These are phyloP conservation scores for Myripristis murdjan DNA, from an alignment of 2,797 vertebrate genomes.

Conservation along the genomic window DNA sequence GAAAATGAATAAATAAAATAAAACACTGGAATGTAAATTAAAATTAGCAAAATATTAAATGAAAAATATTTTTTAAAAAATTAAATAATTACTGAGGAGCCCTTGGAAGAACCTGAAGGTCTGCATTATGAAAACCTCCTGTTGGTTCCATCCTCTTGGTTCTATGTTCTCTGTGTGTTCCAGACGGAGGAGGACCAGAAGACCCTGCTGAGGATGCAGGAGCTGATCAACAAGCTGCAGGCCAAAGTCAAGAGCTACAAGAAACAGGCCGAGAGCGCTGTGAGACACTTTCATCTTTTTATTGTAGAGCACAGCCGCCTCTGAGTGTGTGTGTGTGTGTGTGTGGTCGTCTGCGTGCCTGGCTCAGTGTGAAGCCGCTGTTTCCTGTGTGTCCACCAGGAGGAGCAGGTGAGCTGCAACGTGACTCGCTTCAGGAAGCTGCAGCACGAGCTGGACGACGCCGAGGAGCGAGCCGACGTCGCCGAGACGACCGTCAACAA, in stretches of 20 bases:
- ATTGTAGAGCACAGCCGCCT: too few species aligned
- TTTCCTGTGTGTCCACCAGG: conserved; percentile 91
- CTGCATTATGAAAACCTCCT: too few species aligned
- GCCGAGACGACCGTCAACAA: conserved; percentile 95
- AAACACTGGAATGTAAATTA: not conserved
- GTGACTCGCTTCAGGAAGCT: conserved; percentile 92
- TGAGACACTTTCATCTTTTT: too few species aligned
- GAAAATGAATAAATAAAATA: too few species aligned
- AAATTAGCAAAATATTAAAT: not conserved
- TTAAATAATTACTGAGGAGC: too few species aligned
- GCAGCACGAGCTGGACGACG: conserved; percentile 94
- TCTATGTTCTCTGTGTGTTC: too few species aligned
- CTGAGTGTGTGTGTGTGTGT: too few species aligned
- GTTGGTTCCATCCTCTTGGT: too few species aligned
- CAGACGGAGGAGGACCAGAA: conserved; percentile 95
- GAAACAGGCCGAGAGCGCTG: conserved; percentile 93
- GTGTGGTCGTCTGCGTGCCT: too few species aligned
- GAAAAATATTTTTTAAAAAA: too few species aligned
- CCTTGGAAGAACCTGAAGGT: too few species aligned
- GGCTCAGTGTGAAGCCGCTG: too few species aligned
- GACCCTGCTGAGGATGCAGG: conserved; percentile 93
- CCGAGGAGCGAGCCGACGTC: conserved; percentile 91
- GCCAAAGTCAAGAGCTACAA: conserved; percentile 96
- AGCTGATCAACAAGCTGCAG: conserved; percentile 95
- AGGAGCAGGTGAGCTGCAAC: conserved; percentile 93